phyloP scores from a whole-genome alignment of 2,797 vertebrate species.

The Pampus argenteus region DNA sequence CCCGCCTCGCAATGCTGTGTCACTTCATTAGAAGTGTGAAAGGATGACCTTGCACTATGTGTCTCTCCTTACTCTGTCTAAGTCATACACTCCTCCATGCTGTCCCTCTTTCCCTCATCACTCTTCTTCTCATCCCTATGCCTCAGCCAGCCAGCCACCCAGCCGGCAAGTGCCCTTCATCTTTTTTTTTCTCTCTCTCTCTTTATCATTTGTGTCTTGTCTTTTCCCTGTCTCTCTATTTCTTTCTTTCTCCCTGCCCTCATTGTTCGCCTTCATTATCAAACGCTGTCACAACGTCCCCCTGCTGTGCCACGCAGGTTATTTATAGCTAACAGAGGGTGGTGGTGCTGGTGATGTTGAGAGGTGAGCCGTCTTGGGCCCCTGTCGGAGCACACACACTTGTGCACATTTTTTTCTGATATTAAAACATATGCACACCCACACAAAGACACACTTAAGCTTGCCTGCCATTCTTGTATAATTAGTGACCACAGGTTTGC shows the following conservation, averaged over 20 bases:
- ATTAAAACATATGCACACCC: conserved; percentile 37
- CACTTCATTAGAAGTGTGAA: conserved; percentile 81
- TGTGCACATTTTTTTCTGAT: conserved; percentile 34
- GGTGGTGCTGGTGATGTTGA: conserved; percentile 59
- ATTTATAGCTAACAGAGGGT: conserved; percentile 77
- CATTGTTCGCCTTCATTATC: conserved; percentile 81
- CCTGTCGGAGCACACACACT: conserved; percentile 37
- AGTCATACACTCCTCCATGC: conserved; percentile 64
- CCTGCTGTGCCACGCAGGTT: conserved; percentile 70
- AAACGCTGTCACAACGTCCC: conserved; percentile 72
- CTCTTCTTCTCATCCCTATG: conserved; percentile 49
- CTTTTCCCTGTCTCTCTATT: conserved; percentile 64
- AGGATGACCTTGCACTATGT: conserved; percentile 82
- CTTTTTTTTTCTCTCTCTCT: conserved; percentile 30
- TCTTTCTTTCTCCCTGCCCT: conserved; percentile 66
- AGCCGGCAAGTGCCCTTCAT: conserved; percentile 54
- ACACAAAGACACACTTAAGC: conserved; percentile 11
- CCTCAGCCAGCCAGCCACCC: conserved; percentile 47
- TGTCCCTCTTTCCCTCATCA: conserved; percentile 67
- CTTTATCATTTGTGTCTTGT: conserved; percentile 43
- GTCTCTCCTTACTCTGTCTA: conserved; percentile 52
- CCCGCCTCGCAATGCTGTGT: conserved; percentile 58
- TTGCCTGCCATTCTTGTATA: conserved; percentile 8
- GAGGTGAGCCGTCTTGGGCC: conserved; percentile 63
- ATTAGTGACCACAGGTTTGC: conserved; percentile 1